Evolutionary conservation across 2,888 invertebrate genomes (phyloP).

Genomic region (Sphaerophoria rueppellii): DNA sequence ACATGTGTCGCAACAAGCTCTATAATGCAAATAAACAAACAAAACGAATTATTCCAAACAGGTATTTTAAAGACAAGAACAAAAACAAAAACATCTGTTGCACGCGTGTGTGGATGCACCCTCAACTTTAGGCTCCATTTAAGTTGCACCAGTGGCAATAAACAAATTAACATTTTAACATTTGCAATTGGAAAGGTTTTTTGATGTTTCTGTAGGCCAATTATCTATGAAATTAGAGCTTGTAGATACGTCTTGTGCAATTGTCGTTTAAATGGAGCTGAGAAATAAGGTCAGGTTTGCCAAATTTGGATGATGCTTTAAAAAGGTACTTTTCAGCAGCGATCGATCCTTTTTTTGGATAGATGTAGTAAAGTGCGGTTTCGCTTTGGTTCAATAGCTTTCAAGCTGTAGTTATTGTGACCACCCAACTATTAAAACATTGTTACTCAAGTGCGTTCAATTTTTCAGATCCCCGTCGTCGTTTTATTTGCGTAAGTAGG

Average conservation of each 20-base stretch:
- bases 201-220: conserved; percentile 50
- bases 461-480: too few species aligned
- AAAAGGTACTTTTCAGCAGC: background rate
- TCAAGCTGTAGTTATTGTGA: too few species aligned
- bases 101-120: conserved; percentile 58
- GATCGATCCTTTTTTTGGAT: conserved; percentile 42
- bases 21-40: conserved; percentile 20
- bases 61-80: conserved; percentile 41
- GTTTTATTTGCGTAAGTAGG: too few species aligned
- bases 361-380: conserved; percentile 8
- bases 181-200: conserved; percentile 58
- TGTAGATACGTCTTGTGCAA: conserved; percentile 47
- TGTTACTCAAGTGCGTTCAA: too few species aligned
- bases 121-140: background rate
- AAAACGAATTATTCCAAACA: conserved; percentile 40
- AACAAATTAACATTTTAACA: conserved; percentile 67
- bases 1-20: conserved; percentile 63
- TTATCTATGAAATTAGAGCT: conserved; percentile 67
- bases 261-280: conserved; percentile 33
- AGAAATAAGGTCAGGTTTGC: conserved; percentile 45
- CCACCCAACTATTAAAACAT: too few species aligned
- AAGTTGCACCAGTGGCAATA: conserved; percentile 54
- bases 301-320: conserved; percentile 2
- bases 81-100: conserved; percentile 60
- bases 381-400: too few species aligned